Base-by-base conservation (phyloP, 2,113 vertebrate genomes). In the Steatornis caripensis region DNA sequence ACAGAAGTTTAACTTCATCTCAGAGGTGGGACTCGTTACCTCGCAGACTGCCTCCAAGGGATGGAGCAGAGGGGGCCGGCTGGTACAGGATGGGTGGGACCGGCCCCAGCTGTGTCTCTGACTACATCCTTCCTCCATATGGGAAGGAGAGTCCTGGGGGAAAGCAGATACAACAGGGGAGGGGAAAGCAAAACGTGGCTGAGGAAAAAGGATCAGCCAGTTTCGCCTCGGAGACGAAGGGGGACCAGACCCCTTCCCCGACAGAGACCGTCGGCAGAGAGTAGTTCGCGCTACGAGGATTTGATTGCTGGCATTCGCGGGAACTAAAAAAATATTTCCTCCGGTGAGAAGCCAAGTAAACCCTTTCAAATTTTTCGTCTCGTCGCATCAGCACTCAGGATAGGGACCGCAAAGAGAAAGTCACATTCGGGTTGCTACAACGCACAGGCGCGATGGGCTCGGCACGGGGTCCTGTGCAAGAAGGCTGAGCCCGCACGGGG, bases 401-500 rank as follows among this genome's bases (percentile, higher is more conserved):
- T 1, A 37, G 14, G 9, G 19, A 27, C 37, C 12, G 10, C 4
- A 26, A 39, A 34, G 19, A 20, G 23, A 23, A 23, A 62, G 20
- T 15, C 21, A 8, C 64, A 1, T 3, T 4, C 21, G 10, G 36
- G 43, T 4, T n/a, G n/a, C 24, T 10, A 5, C 19, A 24, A 5
- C 7, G 7, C 49, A 4, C 22, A 8, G 46, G n/a, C n/a, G n/a
- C n/a, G n/a, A n/a, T n/a, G n/a, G n/a, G n/a, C n/a, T n/a, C n/a
- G n/a, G n/a, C n/a, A n/a, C n/a, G n/a, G n/a, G n/a, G n/a, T n/a
- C n/a, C n/a, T n/a, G n/a, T n/a, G n/a, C n/a, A n/a, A 9, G n/a
- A 5, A 6, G 41, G n/a, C 87, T 45, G 43, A 36, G 51, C 43
- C 72, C 12, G 60, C 43, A 4, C 15, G 16, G 74, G 34, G 37